Percentiles rank a stretch among this genome's conserved stretches.
Conservation (phyloP, 2,113 vertebrate genomes). For the Caranx melampygus region DNA sequence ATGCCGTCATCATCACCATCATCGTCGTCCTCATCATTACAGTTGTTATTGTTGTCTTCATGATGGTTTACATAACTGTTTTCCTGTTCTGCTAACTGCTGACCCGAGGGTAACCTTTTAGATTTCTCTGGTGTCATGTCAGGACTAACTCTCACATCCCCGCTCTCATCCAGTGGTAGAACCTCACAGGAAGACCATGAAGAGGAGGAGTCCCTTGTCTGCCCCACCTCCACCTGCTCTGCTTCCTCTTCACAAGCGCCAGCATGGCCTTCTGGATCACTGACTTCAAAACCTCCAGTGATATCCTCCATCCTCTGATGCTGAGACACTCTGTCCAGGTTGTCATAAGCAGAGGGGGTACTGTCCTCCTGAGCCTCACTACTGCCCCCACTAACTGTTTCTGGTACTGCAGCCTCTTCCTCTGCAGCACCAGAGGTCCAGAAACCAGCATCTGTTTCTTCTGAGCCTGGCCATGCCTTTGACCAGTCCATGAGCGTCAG, state of each 20-base stretch:
- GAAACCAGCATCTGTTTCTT: constrained; percentile 48
- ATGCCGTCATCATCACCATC: background rate
- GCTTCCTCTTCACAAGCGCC: background rate
- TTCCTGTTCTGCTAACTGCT: constrained; percentile 35
- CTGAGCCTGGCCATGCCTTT: constrained; percentile 29
- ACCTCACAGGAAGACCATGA: constrained; percentile 74
- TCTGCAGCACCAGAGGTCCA: constrained; percentile 58
- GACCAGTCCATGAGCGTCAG: constrained; percentile 29
- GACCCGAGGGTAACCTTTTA: constrained; percentile 40
- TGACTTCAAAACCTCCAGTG: constrained; percentile 5
- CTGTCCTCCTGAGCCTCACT: constrained; percentile 74
- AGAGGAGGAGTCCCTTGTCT: constrained; percentile 50
- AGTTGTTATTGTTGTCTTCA: background rate
- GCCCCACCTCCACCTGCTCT: constrained; percentile 30
- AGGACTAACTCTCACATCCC: constrained; percentile 2
- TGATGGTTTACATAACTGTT: background rate
- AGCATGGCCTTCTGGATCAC: background rate
- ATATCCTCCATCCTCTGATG: constrained; percentile 6
- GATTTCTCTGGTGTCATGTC: constrained; percentile 35
- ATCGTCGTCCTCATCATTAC: background rate
- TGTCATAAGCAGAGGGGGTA: constrained; percentile 76
- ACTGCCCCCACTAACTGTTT: constrained; percentile 63
- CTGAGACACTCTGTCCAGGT: constrained; percentile 44
- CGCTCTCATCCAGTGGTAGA: constrained; percentile 59
- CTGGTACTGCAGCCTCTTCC: constrained; percentile 7